Base-by-base conservation (phyloP, 1,140 invertebrate species). In the Helicoverpa zea region DNA sequence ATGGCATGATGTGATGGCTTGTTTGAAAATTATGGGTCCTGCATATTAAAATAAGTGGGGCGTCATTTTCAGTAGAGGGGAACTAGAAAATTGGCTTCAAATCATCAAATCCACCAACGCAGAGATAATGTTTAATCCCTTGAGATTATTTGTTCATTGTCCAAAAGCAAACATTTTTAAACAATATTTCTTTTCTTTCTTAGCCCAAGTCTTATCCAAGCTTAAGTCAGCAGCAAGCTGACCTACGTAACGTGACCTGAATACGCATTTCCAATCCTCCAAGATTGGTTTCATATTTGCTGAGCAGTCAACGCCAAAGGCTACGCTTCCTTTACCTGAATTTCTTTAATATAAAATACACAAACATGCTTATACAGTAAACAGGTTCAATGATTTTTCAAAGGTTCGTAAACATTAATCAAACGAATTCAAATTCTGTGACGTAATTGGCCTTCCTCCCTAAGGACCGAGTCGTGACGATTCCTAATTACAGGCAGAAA, bases 201-300 rank as follows among this genome's bases (percentile, higher is more conserved):
- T n/a, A n/a, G n/a, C n/a, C n/a, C n/a, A n/a, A n/a, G n/a, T n/a
- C n/a, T n/a, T n/a, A n/a, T n/a, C 35, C 5, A 58, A 59, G 58
- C 56, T 58, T 2, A 58, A 59, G 35, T 30, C n/a, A 49, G n/a
- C 63, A 47, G 10, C 49, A 66, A 66, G 16, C 43, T 66, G 63
- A 49, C 63, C 63, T 14, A 3, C 2, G 63, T 16, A 49, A 18
- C 63, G 9, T 66, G 63, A 43, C 43, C 63, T 49, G 43, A 66
- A 66, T 66, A 66, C 10, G 49, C 49, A 18, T n/a, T 13, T 18
- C 63, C 63, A 66, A 66, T 66, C 63, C 43, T 49, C 63, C 63
- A 66, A 49, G 63, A 66, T 66, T 66, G 63, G 7, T 66, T 66
- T 49, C 63, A 66, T 66, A 47, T 66, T 66, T 66, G 63, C 12